Base-by-base conservation (phyloP, 2,888 invertebrate species). In the Chrysomela aeneicollis region DNA sequence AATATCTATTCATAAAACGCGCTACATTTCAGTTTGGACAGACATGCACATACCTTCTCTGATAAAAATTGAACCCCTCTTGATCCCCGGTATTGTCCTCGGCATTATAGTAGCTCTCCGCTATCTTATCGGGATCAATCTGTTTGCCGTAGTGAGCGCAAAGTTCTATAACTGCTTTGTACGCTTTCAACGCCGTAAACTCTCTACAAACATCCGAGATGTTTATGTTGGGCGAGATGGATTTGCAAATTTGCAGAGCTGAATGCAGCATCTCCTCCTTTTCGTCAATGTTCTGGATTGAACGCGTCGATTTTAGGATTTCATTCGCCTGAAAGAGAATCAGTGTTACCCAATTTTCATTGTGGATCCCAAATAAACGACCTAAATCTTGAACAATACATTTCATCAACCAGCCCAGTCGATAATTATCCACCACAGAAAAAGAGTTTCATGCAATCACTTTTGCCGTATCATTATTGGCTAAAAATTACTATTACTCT, bases 61-160 rank as follows among this genome's bases (percentile, higher is more conserved):
- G 75, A 59, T 77, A 81, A 63, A 72, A 79, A 26, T 71, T 71
- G 19, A 73, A 74, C 8, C 95, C 96, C 76, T 94, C 93, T 61
- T 91, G 87, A 82, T 97, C 96, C 68, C 93, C 93, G 0, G 87
- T 83, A 0, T 92, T 92, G 75, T 94, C 93, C 61, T 91, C 92
- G 74, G 91, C 93, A 78, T 90, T 89, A 81, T 96, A 97, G 82
- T 89, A 97, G 82, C 95, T 93, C 47, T 94, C 83, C 0, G 94
- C 98, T 64, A 93, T 87, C 76, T 93, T 91, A 74, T 94, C 92
- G 0, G 95, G 93, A 83, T 98, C 98, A n/a, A 92, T 83, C 80
- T 92, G 93, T 55, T 87, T 86, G 0, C 97, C 97, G 78, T 94
- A 94, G 8, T 91, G 88, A 1, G 92, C 87, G 74, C 94, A 92